Evolutionary conservation across 2,888 invertebrate genomes (phyloP), one percentile per base, ranked within the genome.

Genomic region (Imbricaverruca yamaguchii): DNA sequence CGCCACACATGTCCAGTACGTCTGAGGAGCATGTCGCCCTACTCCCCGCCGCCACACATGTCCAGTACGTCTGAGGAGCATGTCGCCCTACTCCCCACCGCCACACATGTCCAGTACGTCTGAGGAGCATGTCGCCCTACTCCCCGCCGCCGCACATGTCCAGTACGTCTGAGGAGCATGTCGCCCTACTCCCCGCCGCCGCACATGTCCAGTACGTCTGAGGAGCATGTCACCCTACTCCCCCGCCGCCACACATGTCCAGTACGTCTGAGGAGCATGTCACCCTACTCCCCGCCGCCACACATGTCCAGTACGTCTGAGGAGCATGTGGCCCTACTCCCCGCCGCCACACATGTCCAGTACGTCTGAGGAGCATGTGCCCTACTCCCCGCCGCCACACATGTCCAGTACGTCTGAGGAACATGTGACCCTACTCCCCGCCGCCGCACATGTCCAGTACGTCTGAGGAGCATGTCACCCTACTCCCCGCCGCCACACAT

Each of bases 291-390:
- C 86, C 92, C 95, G 84, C 95, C 95, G 80, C 95, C 95, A 80
- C 95, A 95, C 87, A 95, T 95, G 95, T 95, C 94, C 88, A 94
- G 94, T 88, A 85, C 87, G 87, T 39, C 39, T 39, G 39, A 39
- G 39, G 88, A 94, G 94, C 74, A 92, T 95, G 90, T 95, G 95
- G 84, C 95, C 96, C 4, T 95, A 95, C 88, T 91, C 94, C 86
- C 92, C 95, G 84, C 95, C 95, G 80, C 95, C 95, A 80, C 95
- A 95, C 87, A 95, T 95, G 95, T 95, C 94, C 88, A 94, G 94
- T 88, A 85, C 87, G 87, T 39, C 39, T 39, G 39, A 39, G 39
- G 88, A 94, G 94, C 74, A 92, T 95, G 90, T 95, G 84, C 95
- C 96, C 4, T 95, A 95, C 88, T 91, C 94, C 86, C 92, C 95